Percentiles rank a stretch among this genome's conserved stretches.
phyloP scores from a whole-genome alignment of 92 coral and sea anemone genomes.

The Metridium senile region DNA sequence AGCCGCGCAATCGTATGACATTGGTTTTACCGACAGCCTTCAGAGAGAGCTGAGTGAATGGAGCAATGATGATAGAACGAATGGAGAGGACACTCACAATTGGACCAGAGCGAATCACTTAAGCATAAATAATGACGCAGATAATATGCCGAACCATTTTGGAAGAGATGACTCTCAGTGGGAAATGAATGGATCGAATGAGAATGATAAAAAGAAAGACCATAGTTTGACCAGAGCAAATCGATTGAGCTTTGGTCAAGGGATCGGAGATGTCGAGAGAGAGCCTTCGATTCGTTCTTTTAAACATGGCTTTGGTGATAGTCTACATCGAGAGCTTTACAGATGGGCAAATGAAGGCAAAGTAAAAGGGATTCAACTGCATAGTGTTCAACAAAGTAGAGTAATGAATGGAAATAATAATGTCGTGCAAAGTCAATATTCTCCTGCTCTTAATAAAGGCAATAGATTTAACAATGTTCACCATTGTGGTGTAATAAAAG shows the following conservation, averaged over 20 bases:
- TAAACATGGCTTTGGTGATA: background rate
- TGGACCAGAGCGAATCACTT: background rate
- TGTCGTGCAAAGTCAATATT: no score
- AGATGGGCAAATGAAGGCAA: slow-evolving; percentile 8
- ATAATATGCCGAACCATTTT: background rate
- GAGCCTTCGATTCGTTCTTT: slow-evolving; percentile 8
- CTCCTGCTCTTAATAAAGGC: no score
- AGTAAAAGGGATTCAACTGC: background rate
- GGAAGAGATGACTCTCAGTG: background rate
- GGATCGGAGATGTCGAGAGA: background rate
- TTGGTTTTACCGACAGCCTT: background rate
- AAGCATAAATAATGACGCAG: background rate
- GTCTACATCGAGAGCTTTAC: slow-evolving; percentile 10
- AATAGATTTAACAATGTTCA: no score
- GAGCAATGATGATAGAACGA: background rate
- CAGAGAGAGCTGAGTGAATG: background rate
- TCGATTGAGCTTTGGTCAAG: background rate
- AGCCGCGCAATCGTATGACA: background rate
- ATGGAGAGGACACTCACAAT: background rate
- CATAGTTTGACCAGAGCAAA: background rate
- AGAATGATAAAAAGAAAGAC: background rate
- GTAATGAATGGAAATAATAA: background rate
- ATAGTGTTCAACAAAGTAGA: background rate
- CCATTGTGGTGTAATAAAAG: background rate
- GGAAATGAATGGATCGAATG: background rate